Base-by-base conservation (phyloP, 2,113 vertebrate species). In the Oreotrochilus melanogaster region DNA sequence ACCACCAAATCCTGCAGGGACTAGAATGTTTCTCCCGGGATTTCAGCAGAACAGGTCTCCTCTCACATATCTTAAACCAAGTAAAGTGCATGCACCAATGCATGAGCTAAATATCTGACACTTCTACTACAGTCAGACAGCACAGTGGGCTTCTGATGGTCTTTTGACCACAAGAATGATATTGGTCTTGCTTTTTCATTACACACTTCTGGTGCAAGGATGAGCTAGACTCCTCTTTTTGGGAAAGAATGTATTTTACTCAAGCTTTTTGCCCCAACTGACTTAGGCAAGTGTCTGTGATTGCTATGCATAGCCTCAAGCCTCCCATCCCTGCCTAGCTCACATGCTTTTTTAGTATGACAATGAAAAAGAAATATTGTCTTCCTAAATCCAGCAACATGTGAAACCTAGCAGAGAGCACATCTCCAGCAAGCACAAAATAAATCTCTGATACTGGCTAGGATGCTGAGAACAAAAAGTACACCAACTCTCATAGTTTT, bases 351-450 rank as follows among this genome's bases (percentile, higher is more conserved):
- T 76, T 61, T 2, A 76, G 42, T 47, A 67, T 2, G 0, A 0
- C 69, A 76, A 30, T 53, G 45, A 73, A 88, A 79, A 94, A 56
- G 37, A 94, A 85, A 85, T 42, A 70, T 2, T n/a, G 28, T 22
- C 31, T 25, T 71, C 80, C 78, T 73, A 92, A 93, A 92, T 43
- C 42, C 66, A 88, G 45, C 31, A 93, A 70, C 43, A 88, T 0
- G 0, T 13, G 43, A 89, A 88, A 82, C 30, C 25, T 78, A 30
- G 81, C 82, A 19, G 19, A 79, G 9, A 79, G 39, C 13, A 48
- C 19, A 72, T 61, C 74, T 51, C 62, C 6, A 1, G 58, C 17
- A 69, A 51, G 37, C 15, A 79, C 50, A 86, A 88, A 88, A 85
- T 70, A 92, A 88, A 88, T 35, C 61, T 50, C 24, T 9, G 25